phyloP scores from a whole-genome alignment of 2,888 invertebrate genomes.

The Agrochola lychnidis region DNA sequence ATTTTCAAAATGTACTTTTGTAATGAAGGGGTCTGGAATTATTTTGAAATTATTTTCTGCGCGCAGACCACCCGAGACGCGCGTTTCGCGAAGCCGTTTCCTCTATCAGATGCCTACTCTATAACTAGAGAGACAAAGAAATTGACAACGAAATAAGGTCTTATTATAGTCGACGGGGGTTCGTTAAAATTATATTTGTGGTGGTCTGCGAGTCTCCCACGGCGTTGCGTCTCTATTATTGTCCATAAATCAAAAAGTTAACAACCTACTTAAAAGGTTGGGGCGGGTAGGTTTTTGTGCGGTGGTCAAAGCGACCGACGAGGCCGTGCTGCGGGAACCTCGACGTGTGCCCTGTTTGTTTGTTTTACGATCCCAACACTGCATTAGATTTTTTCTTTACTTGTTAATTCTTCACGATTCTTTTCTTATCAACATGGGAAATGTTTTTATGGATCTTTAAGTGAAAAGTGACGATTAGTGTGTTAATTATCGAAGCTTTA shows the following conservation, averaged over 20 bases:
- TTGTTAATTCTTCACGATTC: slow-evolving; percentile 86
- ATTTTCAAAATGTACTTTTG: slow-evolving; percentile 59
- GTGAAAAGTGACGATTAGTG: slow-evolving; percentile 68
- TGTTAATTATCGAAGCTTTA: slow-evolving; percentile 23
- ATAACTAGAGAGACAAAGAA: slow-evolving; percentile 81
- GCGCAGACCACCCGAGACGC: slow-evolving; percentile 81
- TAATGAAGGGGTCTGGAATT: slow-evolving; percentile 68
- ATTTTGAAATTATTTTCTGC: slow-evolving; percentile 71
- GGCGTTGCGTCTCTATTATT: slow-evolving; percentile 90
- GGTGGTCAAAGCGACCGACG: slow-evolving; percentile 88
- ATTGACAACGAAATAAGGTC: slow-evolving; percentile 82
- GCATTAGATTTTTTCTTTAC: slow-evolving; percentile 87
- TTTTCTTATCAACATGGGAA: slow-evolving; percentile 83
- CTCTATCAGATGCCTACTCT: slow-evolving; percentile 67
- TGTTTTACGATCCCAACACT: slow-evolving; percentile 90
- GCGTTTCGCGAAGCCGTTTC: slow-evolving; percentile 70
- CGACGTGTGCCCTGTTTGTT: slow-evolving; percentile 87
- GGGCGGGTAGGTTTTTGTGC: slow-evolving; percentile 88
- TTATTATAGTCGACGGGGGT: slow-evolving; percentile 87
- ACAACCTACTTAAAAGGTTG: slow-evolving; percentile 91
- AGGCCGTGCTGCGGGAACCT: slow-evolving; percentile 80
- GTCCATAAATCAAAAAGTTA: slow-evolving; percentile 91
- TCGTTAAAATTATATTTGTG: slow-evolving; percentile 88
- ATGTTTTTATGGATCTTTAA: slow-evolving; percentile 70
- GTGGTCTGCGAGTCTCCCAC: slow-evolving; percentile 88